Evolutionary conservation across 2,888 invertebrate genomes (phyloP).

Genomic region (Leucophenga maculata): DNA sequence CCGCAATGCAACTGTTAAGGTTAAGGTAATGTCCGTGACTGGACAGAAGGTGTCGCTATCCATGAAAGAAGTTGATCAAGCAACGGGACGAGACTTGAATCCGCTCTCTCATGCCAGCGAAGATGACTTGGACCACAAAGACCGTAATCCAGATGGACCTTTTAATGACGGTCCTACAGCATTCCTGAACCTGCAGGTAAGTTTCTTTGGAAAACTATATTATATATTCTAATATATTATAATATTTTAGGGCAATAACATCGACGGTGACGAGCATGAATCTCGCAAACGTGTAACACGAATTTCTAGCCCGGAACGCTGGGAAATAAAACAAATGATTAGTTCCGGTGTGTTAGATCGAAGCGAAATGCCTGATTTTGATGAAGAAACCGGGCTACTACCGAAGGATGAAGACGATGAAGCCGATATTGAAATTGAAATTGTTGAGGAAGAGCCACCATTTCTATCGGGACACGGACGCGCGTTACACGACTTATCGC

Average conservation of each 20-base stretch:
- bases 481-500: conserved; percentile 91
- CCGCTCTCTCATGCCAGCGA: conserved; percentile 82
- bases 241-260: conserved; percentile 62
- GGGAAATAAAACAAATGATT: conserved; percentile 99
- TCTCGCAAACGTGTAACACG: conserved; percentile 89
- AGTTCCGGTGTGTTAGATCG: conserved; percentile 93
- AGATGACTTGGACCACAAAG: conserved; percentile 72
- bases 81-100: conserved; percentile 94
- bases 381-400: conserved; percentile 91
- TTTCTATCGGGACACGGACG: conserved; percentile 95
- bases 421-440: conserved; percentile 97
- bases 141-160: conserved; percentile 95
- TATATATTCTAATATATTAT: conserved; percentile 38
- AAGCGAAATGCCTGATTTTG: conserved; percentile 96
- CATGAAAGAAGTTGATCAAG: conserved; percentile 98
- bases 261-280: conserved; percentile 86
- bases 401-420: conserved; percentile 95
- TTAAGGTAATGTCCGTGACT: conserved; percentile 93
- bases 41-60: conserved; percentile 96
- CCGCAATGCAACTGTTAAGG: conserved; percentile 90
- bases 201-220: not conserved
- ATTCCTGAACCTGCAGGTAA: conserved; percentile 74
- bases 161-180: conserved; percentile 75
- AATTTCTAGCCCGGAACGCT: conserved; percentile 95
- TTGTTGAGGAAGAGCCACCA: conserved; percentile 98